Evolutionary conservation across 2,797 vertebrate species (phyloP), one percentile per base, ranked within the genome.

Genomic region (Premnoplex brunnescens): DNA sequence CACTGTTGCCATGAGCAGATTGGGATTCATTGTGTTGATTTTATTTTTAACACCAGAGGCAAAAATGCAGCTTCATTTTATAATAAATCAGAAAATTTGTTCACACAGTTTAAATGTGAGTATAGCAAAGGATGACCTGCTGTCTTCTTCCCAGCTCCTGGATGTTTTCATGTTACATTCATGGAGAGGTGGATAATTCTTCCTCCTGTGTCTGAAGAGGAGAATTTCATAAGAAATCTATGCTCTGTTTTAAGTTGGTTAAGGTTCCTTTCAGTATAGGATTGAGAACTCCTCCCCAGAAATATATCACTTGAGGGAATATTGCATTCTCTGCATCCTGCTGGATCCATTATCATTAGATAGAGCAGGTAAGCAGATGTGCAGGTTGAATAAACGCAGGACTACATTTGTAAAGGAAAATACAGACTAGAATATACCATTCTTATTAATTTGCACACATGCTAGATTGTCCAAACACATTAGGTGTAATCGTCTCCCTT

Each of bases 341-440:
- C 93, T 92, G 73, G 48, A 97, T 93, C 80, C 90, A 96, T 97
- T 97, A 95, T 93, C 94, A 87, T 95, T 93, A 86, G 60, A 85
- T 77, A 94, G 94, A 97, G 95, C 96, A 97, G 94, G 93, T 93
- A 96, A 97, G 88, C 97, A 97, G 97, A 96, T 97, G 97, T 97
- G 66, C 83, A 80, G 95, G 77, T 93, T 96, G 89, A 89, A 84
- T 77, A 94, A 80, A 92, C 44, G 81, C 77, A 80, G 88, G 89
- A 56, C 75, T 94, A 89, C 56, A 32, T 95, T 96, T 95, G 87
- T 94, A 97, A 92, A 94, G 46, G 89, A 91, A 96, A 96, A 91
- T 20, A n/a, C 78, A 71, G 71, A 91, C 39, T 12, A 80, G 75
- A 91, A 85, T 76, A 77, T n/a, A 72, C 89, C 59, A 76, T 86